phyloP scores from a whole-genome alignment of 2,113 vertebrate genomes.

The Camelus dromedarius region DNA sequence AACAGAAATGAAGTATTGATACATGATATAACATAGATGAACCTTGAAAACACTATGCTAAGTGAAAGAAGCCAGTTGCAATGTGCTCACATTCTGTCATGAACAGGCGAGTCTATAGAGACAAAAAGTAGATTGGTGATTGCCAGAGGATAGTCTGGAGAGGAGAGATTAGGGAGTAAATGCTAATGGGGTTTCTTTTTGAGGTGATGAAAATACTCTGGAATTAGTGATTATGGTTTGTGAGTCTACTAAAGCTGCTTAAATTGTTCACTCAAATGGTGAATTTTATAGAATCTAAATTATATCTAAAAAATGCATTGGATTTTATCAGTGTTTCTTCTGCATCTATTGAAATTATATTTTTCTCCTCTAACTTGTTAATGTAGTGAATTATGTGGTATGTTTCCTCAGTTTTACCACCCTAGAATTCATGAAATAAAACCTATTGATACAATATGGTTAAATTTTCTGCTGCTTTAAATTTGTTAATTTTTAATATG shows the following conservation, averaged over 20 bases:
- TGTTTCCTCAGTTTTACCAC: neutral
- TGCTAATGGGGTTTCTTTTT: neutral
- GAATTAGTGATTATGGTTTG: neutral
- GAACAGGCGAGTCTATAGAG: neutral
- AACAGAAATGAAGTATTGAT: neutral
- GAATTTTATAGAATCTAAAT: neutral
- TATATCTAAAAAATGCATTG: neutral
- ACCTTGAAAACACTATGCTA: neutral
- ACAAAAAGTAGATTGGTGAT: neutral
- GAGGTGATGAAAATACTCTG: neutral
- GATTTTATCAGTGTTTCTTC: constrained; percentile 14
- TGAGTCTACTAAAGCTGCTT: constrained; percentile 15
- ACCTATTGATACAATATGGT: neutral
- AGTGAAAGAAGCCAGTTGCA: neutral
- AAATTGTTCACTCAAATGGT: neutral
- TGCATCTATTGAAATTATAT: neutral
- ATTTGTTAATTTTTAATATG: neutral
- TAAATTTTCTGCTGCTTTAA: neutral
- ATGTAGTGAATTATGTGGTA: neutral
- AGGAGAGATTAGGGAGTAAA: neutral
- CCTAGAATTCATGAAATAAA: constrained; percentile 26
- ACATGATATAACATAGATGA: neutral
- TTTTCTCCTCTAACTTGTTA: neutral
- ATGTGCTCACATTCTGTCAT: neutral
- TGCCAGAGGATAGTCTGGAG: neutral